These are phyloP conservation scores for Maccullochella peelii DNA, from an alignment of 2,113 vertebrate genomes.

Conservation along the genomic window DNA sequence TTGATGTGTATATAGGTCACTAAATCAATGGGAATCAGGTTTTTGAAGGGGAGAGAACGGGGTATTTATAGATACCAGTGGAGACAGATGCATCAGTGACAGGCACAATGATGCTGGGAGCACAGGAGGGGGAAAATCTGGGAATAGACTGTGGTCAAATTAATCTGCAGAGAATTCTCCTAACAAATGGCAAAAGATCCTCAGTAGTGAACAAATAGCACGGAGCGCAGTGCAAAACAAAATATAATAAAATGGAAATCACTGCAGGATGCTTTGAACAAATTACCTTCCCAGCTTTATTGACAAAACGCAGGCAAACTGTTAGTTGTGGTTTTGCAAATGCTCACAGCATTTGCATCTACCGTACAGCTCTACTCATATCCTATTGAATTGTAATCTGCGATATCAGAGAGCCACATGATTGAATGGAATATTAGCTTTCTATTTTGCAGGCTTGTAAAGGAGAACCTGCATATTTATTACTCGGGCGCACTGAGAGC, in stretches of 20 bases:
- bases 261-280: conserved; percentile 65
- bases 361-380: conserved; percentile 51
- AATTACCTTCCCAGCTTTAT: conserved; percentile 73
- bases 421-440: conserved; percentile 63
- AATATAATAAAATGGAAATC: conserved; percentile 74
- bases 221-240: conserved; percentile 49
- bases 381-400: conserved; percentile 65
- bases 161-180: conserved; percentile 66
- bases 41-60: conserved; percentile 80
- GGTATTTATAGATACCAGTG: conserved; percentile 82
- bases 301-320: conserved; percentile 63
- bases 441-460: conserved; percentile 45
- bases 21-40: conserved; percentile 88
- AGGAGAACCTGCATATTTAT: conserved; percentile 55
- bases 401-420: conserved; percentile 53
- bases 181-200: conserved; percentile 64
- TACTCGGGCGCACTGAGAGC: not conserved
- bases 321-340: conserved; percentile 51
- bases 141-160: conserved; percentile 64
- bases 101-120: conserved; percentile 68
- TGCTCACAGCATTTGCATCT: conserved; percentile 66
- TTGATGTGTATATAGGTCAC: conserved; percentile 85
- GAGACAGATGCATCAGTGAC: conserved; percentile 79
- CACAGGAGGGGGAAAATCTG: conserved; percentile 43
- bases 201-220: conserved; percentile 56